Conservation (phyloP, 64 coral and sea anemone species). For the Montipora efflorescens region DNA sequence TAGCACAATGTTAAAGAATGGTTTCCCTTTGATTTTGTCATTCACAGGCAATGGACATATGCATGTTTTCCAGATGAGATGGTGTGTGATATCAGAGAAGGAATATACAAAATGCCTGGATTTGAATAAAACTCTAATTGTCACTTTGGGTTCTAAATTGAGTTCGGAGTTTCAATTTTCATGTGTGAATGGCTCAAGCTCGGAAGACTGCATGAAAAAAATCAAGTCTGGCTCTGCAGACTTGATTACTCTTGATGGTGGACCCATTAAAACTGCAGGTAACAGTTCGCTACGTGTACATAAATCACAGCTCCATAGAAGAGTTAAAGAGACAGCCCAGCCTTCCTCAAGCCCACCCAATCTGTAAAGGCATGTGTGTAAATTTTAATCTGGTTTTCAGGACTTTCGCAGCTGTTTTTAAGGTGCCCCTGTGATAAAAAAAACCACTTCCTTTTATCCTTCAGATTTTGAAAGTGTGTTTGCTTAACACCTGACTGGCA, state of each 20-base stretch:
- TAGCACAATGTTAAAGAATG: too few relatives aligned
- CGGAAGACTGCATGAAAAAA: constrained; percentile 61
- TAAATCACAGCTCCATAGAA: neutral
- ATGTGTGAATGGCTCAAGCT: constrained; percentile 14
- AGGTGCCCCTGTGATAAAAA: too few relatives aligned
- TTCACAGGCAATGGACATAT: too few relatives aligned
- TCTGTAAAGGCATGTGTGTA: too few relatives aligned
- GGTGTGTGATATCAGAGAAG: neutral
- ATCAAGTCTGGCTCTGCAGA: constrained; percentile 50
- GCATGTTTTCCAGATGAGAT: neutral
- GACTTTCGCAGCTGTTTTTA: too few relatives aligned
- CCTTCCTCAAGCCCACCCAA: too few relatives aligned
- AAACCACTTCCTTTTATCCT: too few relatives aligned
- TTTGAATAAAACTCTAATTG: neutral
- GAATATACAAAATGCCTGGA: constrained; percentile 12
- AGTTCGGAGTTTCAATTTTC: neutral
- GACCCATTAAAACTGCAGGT: constrained; percentile 58
- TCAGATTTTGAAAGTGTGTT: too few relatives aligned
- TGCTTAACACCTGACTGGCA: too few relatives aligned
- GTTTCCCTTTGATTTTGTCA: too few relatives aligned
- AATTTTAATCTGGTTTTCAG: too few relatives aligned
- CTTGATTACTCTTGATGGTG: constrained; percentile 65
- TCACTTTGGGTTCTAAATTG: neutral
- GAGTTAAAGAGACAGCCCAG: neutral
- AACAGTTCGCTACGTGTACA: neutral